These are phyloP conservation scores for Pollenia amentaria DNA, from an alignment of 2,888 invertebrate species.

Conservation along the genomic window DNA sequence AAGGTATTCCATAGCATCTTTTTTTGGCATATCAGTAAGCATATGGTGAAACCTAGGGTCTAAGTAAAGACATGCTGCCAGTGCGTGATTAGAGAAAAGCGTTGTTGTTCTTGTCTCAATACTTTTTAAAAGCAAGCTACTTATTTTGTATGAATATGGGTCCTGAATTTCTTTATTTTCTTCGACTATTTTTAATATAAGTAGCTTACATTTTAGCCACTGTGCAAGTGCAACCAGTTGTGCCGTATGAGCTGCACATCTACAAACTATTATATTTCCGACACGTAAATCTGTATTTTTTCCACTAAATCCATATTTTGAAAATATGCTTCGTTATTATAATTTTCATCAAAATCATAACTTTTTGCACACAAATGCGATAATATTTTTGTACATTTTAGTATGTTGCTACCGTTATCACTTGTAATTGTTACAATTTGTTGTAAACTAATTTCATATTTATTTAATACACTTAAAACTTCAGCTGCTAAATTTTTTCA, in stretches of 20 bases:
- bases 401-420: constrained; percentile 69
- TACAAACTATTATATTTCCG: constrained; percentile 54
- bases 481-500: constrained; percentile 45
- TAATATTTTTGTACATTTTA: constrained; percentile 57
- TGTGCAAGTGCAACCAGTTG: constrained; percentile 62
- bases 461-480: background rate
- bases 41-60: too few relatives aligned
- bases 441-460: constrained; percentile 59
- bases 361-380: constrained; percentile 43
- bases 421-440: constrained; percentile 70
- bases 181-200: too few relatives aligned
- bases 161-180: too few relatives aligned
- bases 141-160: too few relatives aligned
- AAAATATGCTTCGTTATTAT: constrained; percentile 45
- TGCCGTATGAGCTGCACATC: constrained; percentile 68
- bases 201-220: too few relatives aligned
- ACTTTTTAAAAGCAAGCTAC: too few relatives aligned
- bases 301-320: constrained; percentile 13
- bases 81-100: too few relatives aligned
- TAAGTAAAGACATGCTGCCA: too few relatives aligned
- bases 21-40: too few relatives aligned
- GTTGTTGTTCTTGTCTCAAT: too few relatives aligned
- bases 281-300: background rate
- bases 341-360: background rate
- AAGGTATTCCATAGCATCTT: too few relatives aligned